Conservation (phyloP, 2,888 invertebrate genomes). For the Cheilosia urbana region DNA sequence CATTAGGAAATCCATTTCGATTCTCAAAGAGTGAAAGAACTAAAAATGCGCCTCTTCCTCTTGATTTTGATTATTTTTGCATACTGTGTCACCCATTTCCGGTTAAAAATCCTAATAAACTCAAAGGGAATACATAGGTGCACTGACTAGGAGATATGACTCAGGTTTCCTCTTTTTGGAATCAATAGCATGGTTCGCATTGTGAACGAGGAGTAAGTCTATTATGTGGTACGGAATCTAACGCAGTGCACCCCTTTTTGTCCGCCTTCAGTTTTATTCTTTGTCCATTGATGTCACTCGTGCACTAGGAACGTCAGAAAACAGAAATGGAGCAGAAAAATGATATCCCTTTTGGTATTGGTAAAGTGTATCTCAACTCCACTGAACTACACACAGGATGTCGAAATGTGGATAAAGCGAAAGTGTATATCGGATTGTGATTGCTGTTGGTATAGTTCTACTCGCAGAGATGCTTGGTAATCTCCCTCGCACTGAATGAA, state of each 20-base stretch:
- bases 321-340: conserved; percentile 72
- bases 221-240: conserved; percentile 25
- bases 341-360: conserved; percentile 52
- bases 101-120: conserved; percentile 5
- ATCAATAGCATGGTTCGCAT: conserved; percentile 22
- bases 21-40: conserved; percentile 6
- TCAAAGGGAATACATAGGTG: neutral
- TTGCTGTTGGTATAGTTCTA: conserved; percentile 14
- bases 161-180: conserved; percentile 13
- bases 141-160: conserved; percentile 8
- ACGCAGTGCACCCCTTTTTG: conserved; percentile 37
- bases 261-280: conserved; percentile 21
- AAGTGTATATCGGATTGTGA: conserved; percentile 39
- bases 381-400: conserved; percentile 41
- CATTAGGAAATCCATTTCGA: conserved; percentile 32
- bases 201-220: conserved; percentile 23
- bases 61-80: conserved; percentile 43
- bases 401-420: conserved; percentile 30
- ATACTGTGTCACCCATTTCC: conserved; percentile 4
- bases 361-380: conserved; percentile 43
- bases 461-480: conserved; percentile 35
- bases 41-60: neutral
- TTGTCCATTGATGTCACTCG: conserved; percentile 62
- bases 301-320: conserved; percentile 41
- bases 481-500: conserved; percentile 35